These are phyloP conservation scores for Cebus imitator DNA, from an alignment of 2,113 vertebrate species.

Conservation along the genomic window DNA sequence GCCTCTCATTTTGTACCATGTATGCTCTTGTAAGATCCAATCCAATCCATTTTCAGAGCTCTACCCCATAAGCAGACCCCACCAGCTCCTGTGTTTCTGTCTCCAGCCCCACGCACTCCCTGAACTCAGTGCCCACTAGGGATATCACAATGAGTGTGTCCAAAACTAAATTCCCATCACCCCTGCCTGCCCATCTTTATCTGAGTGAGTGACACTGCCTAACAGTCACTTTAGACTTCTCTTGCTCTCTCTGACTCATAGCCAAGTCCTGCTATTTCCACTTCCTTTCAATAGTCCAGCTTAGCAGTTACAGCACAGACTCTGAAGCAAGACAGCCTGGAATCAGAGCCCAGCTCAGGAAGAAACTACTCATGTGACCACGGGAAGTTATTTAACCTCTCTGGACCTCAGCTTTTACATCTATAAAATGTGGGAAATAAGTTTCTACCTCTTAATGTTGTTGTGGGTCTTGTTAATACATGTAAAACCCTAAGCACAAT, in stretches of 20 bases:
- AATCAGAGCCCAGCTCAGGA: not conserved
- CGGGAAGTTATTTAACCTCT: not conserved
- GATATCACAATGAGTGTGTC: not conserved
- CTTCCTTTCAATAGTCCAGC: not conserved
- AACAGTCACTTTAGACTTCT: not conserved
- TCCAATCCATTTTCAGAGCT: not conserved
- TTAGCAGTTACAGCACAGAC: not conserved
- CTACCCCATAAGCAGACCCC: not conserved
- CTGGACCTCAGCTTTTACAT: not conserved
- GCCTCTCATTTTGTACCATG: not conserved
- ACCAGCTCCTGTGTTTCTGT: not conserved
- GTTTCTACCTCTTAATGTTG: not conserved
- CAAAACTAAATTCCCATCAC: not conserved
- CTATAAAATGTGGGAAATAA: not conserved
- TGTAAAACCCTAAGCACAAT: not conserved
- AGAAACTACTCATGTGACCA: not conserved
- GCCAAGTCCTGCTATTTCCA: too few relatives aligned
- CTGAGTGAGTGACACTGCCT: not conserved
- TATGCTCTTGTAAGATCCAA: not conserved
- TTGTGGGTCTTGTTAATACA: too few relatives aligned
- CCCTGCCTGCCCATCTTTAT: not conserved
- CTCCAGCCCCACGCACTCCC: not conserved
- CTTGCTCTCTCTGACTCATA: too few relatives aligned
- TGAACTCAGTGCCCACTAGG: not conserved
- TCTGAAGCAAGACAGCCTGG: not conserved